Evolutionary conservation across 2,888 invertebrate species (phyloP).

Genomic region (Eledone cirrhosa): DNA sequence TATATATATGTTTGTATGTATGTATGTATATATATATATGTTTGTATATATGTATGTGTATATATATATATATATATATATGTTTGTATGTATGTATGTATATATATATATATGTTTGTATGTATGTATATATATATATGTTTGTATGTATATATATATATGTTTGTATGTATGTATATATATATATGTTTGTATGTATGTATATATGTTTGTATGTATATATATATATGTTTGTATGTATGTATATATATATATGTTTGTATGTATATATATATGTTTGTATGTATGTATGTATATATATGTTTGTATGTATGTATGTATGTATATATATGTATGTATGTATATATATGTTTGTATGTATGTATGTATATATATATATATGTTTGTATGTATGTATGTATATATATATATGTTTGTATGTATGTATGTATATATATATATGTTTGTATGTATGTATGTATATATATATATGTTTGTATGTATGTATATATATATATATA

Average conservation of each 20-base stretch:
- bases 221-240: not conserved
- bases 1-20: no score
- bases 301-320: no score
- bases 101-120: not conserved
- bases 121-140: not conserved
- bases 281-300: not conserved
- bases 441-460: not conserved
- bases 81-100: not conserved
- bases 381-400: not conserved
- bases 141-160: not conserved
- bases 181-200: no score
- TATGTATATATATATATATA: not conserved
- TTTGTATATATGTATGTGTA: not conserved
- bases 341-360: not conserved
- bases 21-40: no score
- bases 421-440: not conserved
- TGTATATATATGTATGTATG: not conserved
- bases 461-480: not conserved
- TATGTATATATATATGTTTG: not conserved
- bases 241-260: not conserved
- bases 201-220: not conserved
- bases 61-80: not conserved
- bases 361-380: not conserved
- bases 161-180: not conserved
- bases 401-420: not conserved